Evolutionary conservation across 2,797 vertebrate species (phyloP).

Genomic region (Enteromius paludinosus): DNA sequence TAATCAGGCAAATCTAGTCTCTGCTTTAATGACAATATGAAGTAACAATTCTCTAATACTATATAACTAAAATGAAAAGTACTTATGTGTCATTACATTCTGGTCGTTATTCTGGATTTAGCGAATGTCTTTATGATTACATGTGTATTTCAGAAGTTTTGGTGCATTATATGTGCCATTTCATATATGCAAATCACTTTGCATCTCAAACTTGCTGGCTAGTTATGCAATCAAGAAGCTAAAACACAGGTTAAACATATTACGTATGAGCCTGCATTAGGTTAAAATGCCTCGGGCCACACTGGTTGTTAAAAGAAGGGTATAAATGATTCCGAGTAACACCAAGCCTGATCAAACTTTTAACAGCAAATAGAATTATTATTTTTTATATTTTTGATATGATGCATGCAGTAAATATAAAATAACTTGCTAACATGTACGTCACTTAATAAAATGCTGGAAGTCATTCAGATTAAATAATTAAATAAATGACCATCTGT

Average conservation of each 20-base stretch:
- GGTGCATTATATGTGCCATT: neutral
- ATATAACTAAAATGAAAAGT: conserved; percentile 15
- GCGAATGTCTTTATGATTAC: neutral
- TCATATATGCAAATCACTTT: neutral
- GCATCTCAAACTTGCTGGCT: neutral
- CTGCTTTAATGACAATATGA: conserved; percentile 17
- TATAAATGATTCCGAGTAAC: conserved; percentile 18
- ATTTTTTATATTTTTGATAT: neutral
- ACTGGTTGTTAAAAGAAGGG: neutral
- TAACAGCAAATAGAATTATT: neutral
- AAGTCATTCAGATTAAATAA: neutral
- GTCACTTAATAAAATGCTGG: neutral
- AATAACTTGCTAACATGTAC: neutral
- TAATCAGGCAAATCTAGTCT: conserved; percentile 29
- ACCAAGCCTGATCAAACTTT: neutral
- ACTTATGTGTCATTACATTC: neutral
- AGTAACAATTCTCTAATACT: conserved; percentile 18
- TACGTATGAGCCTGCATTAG: neutral
- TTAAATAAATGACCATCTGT: neutral
- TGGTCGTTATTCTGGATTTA: neutral
- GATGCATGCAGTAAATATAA: neutral
- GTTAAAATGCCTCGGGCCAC: neutral
- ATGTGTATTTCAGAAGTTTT: neutral
- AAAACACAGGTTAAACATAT: neutral
- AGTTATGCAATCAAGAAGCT: neutral